Percentiles rank a stretch among this genome's conserved stretches.
These are phyloP conservation scores for Rhincodon typus DNA, from an alignment of 2,797 vertebrate species.

Conservation along the genomic window DNA sequence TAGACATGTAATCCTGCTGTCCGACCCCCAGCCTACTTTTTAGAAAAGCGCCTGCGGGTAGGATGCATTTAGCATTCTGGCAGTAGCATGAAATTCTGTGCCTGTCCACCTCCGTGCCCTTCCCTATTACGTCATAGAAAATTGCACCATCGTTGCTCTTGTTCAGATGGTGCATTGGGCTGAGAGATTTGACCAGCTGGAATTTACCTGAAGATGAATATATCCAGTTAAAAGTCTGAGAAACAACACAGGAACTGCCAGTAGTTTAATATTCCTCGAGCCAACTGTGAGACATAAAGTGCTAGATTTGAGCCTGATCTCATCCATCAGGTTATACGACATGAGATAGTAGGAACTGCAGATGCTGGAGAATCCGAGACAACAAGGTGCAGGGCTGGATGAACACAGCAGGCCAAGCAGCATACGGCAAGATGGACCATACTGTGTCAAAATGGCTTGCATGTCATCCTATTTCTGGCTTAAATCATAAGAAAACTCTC, in stretches of 20 bases:
- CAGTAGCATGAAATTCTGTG: not conserved
- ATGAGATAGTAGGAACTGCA: too few relatives aligned
- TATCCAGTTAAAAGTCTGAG: not conserved
- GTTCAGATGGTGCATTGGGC: not conserved
- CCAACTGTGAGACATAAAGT: not conserved
- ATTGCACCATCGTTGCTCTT: not conserved
- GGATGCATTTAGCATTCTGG: not conserved
- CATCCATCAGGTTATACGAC: not conserved
- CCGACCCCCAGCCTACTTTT: not conserved
- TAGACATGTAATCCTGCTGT: not conserved
- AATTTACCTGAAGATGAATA: not conserved
- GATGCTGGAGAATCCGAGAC: too few relatives aligned
- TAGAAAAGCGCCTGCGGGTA: not conserved
- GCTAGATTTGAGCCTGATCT: not conserved
- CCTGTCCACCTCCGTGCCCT: not conserved
- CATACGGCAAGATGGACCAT: not conserved
- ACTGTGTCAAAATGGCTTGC: not conserved
- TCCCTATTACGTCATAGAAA: not conserved
- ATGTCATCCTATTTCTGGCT: not conserved
- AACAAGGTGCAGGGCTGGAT: too few relatives aligned
- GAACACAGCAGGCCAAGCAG: too few relatives aligned
- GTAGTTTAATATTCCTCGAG: not conserved
- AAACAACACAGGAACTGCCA: not conserved
- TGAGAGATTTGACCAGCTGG: not conserved
- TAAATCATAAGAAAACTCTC: not conserved